Base-by-base conservation (phyloP, 2,113 vertebrate genomes). In the Euleptes europaea region DNA sequence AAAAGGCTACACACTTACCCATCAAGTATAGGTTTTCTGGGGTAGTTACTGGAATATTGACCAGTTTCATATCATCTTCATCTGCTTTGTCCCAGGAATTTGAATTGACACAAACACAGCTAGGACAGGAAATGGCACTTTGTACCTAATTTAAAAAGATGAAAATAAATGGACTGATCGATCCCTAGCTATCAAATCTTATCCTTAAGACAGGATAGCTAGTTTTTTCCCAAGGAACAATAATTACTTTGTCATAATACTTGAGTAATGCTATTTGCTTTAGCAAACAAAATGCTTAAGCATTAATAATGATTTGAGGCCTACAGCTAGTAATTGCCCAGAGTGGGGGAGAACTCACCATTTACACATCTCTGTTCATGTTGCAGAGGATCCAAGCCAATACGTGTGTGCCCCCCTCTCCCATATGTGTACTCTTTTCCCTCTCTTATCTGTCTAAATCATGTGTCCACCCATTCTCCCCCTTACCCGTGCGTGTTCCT, bases 11-110 rank as follows among this genome's bases (percentile, higher is more conserved):
- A 78, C 49, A 89, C 95, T 93, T 95, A 99, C 98, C 98, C 98
- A 99, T 99, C 40, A 99, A 94, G 93, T 99, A 99, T 3, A 99
- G 95, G 86, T 98, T 99, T 92, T 99, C 98, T 51, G 98, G 98
- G 12, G 98, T 99, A 66, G 98, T 97, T 83, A 98, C 96, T 0
- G 98, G 98, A 91, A 98, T 94, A 93, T 96, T 98, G 84, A 98
- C 96, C 88, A 98, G 94, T 38, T 97, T 98, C 78, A 97, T 84
- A 31, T 98, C 98, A 85, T 96, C 95, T 35, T 95, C 97, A 38
- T 98, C 97, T n/a, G 91, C 91, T 93, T 97, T 95, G 88, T 99
- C 98, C 98, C 98, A 99, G 74, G 97, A 97, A 89, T 93, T 97
- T 65, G 97, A 97, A 74, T 98, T 98, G n/a, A 96, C 97, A 75